Conservation (phyloP, 2,797 vertebrate genomes). For the Chiroxiphia lanceolata region DNA sequence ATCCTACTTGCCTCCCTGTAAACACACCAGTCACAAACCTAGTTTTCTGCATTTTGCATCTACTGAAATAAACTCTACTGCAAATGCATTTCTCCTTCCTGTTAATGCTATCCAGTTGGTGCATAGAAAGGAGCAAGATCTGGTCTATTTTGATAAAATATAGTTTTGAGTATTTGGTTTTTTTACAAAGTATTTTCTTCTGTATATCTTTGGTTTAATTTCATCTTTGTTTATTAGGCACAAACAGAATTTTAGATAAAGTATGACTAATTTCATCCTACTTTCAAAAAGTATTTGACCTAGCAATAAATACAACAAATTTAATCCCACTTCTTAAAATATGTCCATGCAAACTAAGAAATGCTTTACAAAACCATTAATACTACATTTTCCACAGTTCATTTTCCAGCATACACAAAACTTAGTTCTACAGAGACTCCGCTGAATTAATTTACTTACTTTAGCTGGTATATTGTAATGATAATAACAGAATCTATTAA, state of each 20-base stretch:
- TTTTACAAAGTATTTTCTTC: background rate
- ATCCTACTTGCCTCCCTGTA: background rate
- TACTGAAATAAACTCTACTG: background rate
- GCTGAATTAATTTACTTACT: slow-evolving; percentile 43
- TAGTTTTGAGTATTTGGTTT: rapidly evolving
- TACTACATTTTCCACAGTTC: background rate
- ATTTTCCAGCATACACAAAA: slow-evolving; percentile 16
- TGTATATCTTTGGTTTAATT: background rate
- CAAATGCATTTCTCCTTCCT: background rate
- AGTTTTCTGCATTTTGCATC: background rate
- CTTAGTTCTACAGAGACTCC: background rate
- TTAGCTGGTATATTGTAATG: slow-evolving; percentile 13
- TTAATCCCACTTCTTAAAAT: slow-evolving; percentile 23
- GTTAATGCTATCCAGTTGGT: background rate
- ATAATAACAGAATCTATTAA: slow-evolving; percentile 43
- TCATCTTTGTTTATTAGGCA: background rate
- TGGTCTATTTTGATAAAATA: background rate
- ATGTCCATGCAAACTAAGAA: background rate
- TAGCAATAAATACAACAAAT: background rate
- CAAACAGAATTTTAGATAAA: background rate
- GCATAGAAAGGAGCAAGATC: background rate
- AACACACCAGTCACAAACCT: background rate
- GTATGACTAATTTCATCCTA: background rate
- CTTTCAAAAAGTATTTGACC: slow-evolving; percentile 18
- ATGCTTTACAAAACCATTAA: background rate